Evolutionary conservation across 2,797 vertebrate genomes (phyloP).

Genomic region (Champsocephalus gunnari): DNA sequence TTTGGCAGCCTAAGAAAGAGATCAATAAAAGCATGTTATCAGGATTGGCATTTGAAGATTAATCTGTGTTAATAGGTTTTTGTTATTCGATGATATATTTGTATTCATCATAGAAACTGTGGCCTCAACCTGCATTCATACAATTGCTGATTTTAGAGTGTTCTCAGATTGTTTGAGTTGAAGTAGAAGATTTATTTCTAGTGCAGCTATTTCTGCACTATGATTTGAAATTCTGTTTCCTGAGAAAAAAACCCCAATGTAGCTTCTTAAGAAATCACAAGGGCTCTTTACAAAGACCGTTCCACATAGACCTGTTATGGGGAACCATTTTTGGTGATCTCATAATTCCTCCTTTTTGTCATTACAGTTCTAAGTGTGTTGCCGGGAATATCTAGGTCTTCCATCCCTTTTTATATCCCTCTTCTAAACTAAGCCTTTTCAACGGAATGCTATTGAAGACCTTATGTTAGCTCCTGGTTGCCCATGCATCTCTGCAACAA

Average conservation of each 20-base stretch:
- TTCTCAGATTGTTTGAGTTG: conserved; percentile 3
- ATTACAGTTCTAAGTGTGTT: conserved; percentile 43
- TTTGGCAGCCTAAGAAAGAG: neutral
- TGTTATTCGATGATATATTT: conserved; percentile 29
- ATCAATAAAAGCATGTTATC: conserved; percentile 16
- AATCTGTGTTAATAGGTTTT: conserved; percentile 32
- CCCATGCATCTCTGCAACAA: conserved; percentile 34
- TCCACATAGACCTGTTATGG: conserved; percentile 1
- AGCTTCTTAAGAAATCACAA: conserved; percentile 12
- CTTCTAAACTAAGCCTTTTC: conserved; percentile 37
- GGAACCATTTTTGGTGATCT: conserved; percentile 22
- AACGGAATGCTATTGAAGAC: conserved; percentile 39
- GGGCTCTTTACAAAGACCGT: conserved; percentile 15
- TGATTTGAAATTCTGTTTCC: conserved; percentile 16
- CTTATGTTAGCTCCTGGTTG: conserved; percentile 31
- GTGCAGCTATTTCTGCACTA: conserved; percentile 17
- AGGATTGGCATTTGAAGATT: conserved; percentile 44
- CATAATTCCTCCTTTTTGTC: conserved; percentile 45
- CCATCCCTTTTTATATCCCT: conserved; percentile 51
- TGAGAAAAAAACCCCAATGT: neutral
- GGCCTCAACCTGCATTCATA: conserved; percentile 7
- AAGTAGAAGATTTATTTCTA: conserved; percentile 11
- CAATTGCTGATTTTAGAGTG: neutral
- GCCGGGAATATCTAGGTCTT: conserved; percentile 40
- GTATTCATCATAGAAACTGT: conserved; percentile 35